Percentiles rank a stretch among this genome's conserved stretches.
Evolutionary conservation across 1,140 invertebrate genomes (phyloP).

Genomic region (Galendromus occidentalis): DNA sequence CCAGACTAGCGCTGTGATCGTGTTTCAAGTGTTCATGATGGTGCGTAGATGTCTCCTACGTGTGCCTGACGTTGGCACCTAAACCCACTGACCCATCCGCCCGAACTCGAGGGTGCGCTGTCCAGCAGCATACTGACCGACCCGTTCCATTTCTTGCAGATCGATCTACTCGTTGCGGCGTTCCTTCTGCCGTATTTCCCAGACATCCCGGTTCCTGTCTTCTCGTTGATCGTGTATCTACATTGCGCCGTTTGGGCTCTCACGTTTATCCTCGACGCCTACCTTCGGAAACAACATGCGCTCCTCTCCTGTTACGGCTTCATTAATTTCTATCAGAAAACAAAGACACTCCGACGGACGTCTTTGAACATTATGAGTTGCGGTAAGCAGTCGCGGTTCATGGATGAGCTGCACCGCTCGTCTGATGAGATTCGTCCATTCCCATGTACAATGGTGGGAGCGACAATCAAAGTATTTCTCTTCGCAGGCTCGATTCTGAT

Average conservation of each 20-base stretch:
- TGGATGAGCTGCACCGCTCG: no score
- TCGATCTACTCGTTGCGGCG: neutral
- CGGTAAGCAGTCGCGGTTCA: no score
- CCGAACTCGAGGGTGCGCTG: no score
- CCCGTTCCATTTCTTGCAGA: neutral
- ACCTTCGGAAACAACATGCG: neutral
- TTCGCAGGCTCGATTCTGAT: neutral
- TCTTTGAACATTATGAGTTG: neutral
- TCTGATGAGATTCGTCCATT: no score
- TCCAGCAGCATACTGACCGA: no score
- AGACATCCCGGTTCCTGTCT: neutral
- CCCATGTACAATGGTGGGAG: no score
- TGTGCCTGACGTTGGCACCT: no score
- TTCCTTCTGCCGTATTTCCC: neutral
- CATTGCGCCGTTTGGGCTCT: neutral
- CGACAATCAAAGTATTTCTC: no score
- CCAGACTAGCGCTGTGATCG: neutral
- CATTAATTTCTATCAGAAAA: constrained; percentile 2
- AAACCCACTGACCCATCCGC: no score
- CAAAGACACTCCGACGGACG: neutral
- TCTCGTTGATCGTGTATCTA: neutral
- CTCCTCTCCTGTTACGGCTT: constrained; percentile 1
- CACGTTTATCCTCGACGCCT: neutral
- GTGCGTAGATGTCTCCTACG: neutral
- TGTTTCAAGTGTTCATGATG: neutral